Conservation (phyloP, 2,113 vertebrate genomes). For the Lampris megalopsis region DNA sequence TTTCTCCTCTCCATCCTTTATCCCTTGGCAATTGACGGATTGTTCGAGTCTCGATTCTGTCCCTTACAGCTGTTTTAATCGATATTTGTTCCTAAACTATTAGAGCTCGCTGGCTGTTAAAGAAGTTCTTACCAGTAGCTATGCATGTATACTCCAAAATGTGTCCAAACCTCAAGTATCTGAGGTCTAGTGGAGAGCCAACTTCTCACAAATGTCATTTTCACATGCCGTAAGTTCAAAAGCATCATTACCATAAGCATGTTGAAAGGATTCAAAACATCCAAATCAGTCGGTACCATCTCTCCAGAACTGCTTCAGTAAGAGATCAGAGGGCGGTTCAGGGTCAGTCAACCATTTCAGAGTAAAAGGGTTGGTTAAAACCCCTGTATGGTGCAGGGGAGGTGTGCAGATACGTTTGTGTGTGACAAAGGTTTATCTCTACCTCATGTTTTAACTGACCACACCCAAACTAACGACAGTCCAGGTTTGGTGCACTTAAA, state of each 20-base stretch:
- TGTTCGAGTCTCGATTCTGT: background rate
- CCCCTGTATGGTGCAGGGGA: background rate
- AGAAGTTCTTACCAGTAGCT: background rate
- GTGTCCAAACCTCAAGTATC: background rate
- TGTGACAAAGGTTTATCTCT: constrained; percentile 57
- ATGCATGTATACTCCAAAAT: constrained; percentile 4
- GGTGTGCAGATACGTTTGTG: constrained; percentile 46
- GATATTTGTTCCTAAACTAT: background rate
- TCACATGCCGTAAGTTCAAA: background rate
- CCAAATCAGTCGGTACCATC: background rate
- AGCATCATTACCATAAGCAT: background rate
- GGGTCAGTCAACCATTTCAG: too few species aligned
- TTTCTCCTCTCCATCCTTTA: background rate
- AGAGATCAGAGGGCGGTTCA: too few species aligned
- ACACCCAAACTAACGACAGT: constrained; percentile 19
- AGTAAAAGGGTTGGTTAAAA: background rate
- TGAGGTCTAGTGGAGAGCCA: background rate
- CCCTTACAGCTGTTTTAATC: background rate
- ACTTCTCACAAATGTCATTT: background rate
- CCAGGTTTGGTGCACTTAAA: constrained; percentile 32
- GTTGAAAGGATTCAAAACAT: constrained; percentile 20
- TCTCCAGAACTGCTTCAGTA: background rate
- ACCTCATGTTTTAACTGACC: constrained; percentile 62
- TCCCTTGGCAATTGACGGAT: background rate
- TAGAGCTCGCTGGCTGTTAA: background rate